Base-by-base conservation (phyloP, 2,113 vertebrate genomes). In the Nibea albiflora region DNA sequence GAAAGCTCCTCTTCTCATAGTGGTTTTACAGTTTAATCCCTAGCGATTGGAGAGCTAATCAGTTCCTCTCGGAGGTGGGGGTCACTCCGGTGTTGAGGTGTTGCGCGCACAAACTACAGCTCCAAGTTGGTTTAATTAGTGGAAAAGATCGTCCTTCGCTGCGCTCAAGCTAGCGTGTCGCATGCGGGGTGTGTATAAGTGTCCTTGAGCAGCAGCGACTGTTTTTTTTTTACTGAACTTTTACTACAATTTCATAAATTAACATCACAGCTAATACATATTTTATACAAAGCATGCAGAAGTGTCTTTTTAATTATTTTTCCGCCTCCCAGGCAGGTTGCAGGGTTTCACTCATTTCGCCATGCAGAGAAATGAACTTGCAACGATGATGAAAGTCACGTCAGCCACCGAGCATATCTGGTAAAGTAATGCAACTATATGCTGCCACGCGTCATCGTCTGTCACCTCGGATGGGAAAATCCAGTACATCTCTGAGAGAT, bases 11-110 rank as follows among this genome's bases (percentile, higher is more conserved):
- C 61, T 53, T 56, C 65, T 80, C 61, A 35, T 39, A 42, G 73
- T 75, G 62, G 62, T 81, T 79, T 73, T 74, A 67, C 52, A 24
- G 46, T 31, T 57, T 73, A 85, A 85, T 78, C 76, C 77, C 15
- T 22, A 8, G 76, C 73, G 73, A 87, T 85, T 64, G 78, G 20
- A 20, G 20, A 20, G 22, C 63, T 65, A 76, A 84, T 88, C 70
- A 73, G 64, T 83, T 68, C 50, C 61, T 64, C 74, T 39, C 16
- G 11, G n/a, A 10, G 39, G 39, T 24, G 61, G 52, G 67, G 50
- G 75, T 83, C 53, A 80, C 53, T 57, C 31, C 7, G 31, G 77
- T 76, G 22, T 63, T 74, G 49, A 63, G 62, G 50, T 85, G 77
- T 69, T 58, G 65, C 47, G 54, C 22, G 26, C 2, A 56, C 8